Evolutionary conservation across 2,888 invertebrate species (phyloP).

Genomic region (Synanthedon tipuliformis): DNA sequence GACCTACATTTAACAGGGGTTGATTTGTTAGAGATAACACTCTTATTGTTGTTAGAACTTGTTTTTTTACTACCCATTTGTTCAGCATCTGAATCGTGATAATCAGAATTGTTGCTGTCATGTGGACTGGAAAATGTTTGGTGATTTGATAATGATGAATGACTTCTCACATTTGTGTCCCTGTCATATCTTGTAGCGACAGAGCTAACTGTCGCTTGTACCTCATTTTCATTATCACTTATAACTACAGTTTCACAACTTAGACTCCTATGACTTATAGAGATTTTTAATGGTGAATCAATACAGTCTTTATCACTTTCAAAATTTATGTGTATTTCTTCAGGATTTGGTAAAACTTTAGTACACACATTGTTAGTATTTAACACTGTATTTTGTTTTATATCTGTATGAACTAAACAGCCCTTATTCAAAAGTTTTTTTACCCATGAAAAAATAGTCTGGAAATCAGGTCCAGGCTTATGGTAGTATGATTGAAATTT

Average conservation of each 20-base stretch:
- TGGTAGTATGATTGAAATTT: slow-evolving; percentile 50
- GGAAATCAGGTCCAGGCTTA: slow-evolving; percentile 62
- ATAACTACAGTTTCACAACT: slow-evolving; percentile 50
- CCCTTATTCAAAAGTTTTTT: slow-evolving; percentile 48
- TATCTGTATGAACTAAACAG: slow-evolving; percentile 52
- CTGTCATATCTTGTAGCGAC: slow-evolving; percentile 28
- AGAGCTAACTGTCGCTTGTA: slow-evolving; percentile 21
- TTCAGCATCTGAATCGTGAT: slow-evolving; percentile 43
- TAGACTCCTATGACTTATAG: slow-evolving; percentile 26
- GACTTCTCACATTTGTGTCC: slow-evolving; percentile 26
- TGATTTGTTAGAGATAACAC: slow-evolving; percentile 6
- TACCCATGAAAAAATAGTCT: slow-evolving; percentile 60
- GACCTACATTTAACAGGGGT: neutral
- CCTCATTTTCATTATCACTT: slow-evolving; percentile 18
- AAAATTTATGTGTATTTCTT: slow-evolving; percentile 44
- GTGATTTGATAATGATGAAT: slow-evolving; percentile 30
- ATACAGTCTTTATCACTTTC: slow-evolving; percentile 38
- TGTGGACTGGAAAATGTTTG: slow-evolving; percentile 42
- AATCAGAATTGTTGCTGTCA: slow-evolving; percentile 44
- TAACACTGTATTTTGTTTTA: slow-evolving; percentile 7
- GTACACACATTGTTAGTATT: slow-evolving; percentile 12
- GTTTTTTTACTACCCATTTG: slow-evolving; percentile 17
- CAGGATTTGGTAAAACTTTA: slow-evolving; percentile 41
- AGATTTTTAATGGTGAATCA: slow-evolving; percentile 10
- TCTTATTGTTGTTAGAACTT: slow-evolving; percentile 5